Evolutionary conservation across 2,113 vertebrate genomes (phyloP).

Genomic region (Rissa tridactyla): DNA sequence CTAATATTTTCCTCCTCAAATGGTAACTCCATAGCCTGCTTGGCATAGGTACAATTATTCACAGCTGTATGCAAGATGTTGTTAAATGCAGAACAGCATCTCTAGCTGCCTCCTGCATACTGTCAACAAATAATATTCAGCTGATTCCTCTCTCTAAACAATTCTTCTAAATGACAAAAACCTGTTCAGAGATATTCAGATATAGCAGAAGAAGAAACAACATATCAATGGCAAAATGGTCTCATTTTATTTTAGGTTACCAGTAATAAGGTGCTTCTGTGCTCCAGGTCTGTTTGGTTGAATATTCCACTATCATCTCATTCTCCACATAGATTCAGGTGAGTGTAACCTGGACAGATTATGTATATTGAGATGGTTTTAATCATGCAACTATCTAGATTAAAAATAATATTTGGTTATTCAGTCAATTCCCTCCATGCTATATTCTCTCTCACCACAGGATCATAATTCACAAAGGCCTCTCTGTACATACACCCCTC

Average conservation of each 20-base stretch:
- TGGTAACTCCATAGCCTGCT: conserved; percentile 5
- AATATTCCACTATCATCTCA: not conserved
- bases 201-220: not conserved
- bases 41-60: conserved; percentile 41
- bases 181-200: not conserved
- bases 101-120: conserved; percentile 1
- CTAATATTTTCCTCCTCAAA: conserved; percentile 31
- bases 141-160: not conserved
- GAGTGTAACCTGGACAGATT: not conserved
- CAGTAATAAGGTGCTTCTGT: not conserved
- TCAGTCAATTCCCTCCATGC: not conserved
- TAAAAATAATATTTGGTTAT: not conserved
- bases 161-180: not conserved
- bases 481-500: rapidly evolving
- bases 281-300: not conserved
- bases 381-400: not conserved
- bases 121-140: conserved; percentile 29
- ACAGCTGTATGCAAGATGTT: conserved; percentile 56
- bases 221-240: not conserved
- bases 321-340: not conserved
- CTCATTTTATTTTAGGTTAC: not conserved
- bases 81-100: conserved; percentile 38
- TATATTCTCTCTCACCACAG: not conserved
- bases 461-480: not conserved
- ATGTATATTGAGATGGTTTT: not conserved